Base-by-base conservation (phyloP, 2,113 vertebrate species). In the Diadophis punctatus region DNA sequence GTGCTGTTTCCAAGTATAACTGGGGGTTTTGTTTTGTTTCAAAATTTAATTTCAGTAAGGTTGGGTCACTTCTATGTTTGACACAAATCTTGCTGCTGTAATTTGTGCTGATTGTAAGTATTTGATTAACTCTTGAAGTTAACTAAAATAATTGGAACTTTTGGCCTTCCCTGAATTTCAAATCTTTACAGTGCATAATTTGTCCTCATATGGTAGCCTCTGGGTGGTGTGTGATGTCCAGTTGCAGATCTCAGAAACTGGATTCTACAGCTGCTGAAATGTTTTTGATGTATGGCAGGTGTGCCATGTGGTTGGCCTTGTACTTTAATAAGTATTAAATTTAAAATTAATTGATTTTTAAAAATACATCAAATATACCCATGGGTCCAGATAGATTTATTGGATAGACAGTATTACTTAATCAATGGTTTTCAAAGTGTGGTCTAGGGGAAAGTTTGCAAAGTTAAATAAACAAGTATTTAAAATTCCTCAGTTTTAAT, bases 1-100 rank as follows among this genome's bases (percentile, higher is more conserved):
- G 92, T 97, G 95, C 96, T 97, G 96, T 97, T 98, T 97, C 95
- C 94, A 96, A 96, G 97, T 96, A 95, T 95, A 96, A 96, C 60
- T 87, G 30, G 58, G 46, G 8, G 46, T 58, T 96, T 93, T 96
- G 87, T 97, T 95, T 93, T 80, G 7, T 3, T 80, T 95, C 94
- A 95, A 97, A 96, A 96, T 97, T 97, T 97, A 91, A 96, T 97
- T 95, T 96, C 96, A 96, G 92, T 96, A 93, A 96, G 88, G 94
- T 97, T 96, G 90, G 22, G 91, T 93, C 93, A 87, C 96, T 53
- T 95, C 97, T 97, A 92, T 93, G 90, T 94, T 96, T 95, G 89
- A 95, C 94, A 91, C 43, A 90, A 52, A 55, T 93, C 30, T 39
- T 51, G 46, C 55, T 43, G 25, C 53, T 86, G 85, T 92, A 89